phyloP scores from a whole-genome alignment of 2,797 vertebrate species.

The Vireo griseus region DNA sequence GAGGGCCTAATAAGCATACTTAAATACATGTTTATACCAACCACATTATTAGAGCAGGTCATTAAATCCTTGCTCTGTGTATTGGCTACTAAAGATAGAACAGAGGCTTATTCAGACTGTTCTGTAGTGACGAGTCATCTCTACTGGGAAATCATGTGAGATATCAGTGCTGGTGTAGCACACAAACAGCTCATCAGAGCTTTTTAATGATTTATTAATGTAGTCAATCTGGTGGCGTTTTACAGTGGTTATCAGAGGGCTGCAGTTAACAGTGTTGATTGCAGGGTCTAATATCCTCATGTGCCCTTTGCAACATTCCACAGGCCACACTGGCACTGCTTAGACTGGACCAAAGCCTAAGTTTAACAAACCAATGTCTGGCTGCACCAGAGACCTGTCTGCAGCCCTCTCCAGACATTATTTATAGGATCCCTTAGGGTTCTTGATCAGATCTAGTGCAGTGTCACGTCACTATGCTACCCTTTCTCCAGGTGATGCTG shows the following conservation, averaged over 20 bases:
- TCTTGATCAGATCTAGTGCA: neutral
- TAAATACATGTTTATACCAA: neutral
- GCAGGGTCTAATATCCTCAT: neutral
- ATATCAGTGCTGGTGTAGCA: neutral
- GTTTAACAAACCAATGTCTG: neutral
- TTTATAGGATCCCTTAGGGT: neutral
- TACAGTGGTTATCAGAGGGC: neutral
- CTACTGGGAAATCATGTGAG: neutral
- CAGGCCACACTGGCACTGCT: neutral
- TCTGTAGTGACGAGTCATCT: neutral
- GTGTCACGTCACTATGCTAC: neutral
- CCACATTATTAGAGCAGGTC: neutral
- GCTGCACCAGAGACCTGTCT: neutral
- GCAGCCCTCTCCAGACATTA: neutral
- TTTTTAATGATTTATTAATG: conserved; percentile 35
- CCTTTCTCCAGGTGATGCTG: neutral
- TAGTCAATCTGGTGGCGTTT: neutral
- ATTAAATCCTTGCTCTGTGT: neutral
- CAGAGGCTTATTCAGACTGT: neutral
- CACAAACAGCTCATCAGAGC: neutral
- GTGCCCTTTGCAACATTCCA: neutral
- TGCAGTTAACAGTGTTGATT: neutral
- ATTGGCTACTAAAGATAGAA: neutral
- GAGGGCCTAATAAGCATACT: neutral
- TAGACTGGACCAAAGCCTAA: neutral